Evolutionary conservation across 2,113 vertebrate species (phyloP), one percentile per base, ranked within the genome.

Genomic region (Picathartes gymnocephalus): DNA sequence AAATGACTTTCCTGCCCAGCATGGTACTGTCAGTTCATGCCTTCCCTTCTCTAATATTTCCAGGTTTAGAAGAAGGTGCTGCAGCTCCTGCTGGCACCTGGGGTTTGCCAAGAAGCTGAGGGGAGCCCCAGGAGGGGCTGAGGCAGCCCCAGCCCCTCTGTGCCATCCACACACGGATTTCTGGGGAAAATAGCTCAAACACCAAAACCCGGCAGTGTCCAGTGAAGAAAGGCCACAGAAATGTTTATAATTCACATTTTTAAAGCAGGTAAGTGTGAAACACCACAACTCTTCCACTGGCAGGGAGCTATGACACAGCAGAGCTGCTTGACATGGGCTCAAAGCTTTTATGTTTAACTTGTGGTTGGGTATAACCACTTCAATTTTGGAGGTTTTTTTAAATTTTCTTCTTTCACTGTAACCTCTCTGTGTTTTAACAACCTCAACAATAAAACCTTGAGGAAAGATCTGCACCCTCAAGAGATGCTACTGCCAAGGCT

Each of bases 41-140:
- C 6, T 47, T 12, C 24, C 6, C 40, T 64, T 27, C 50, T 78
- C 11, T 12, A 44, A 14, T 9, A 30, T 15, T 53, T 81, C 10
- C 15, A 60, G 23, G 18, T 74, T 70, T 54, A 70, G 68, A 48
- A 56, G 65, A 28, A 57, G 44, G 39, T 45, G 17, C 23, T 15
- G 5, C 4, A 35, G 81, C 40, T 77, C 44, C 44, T 53, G 11
- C 11, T 5, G 0, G 5, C 42, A 37, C 8, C 12, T 0, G 0
- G 30, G 44, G 24, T 42, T 74, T 40, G 45, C 65, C 3, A 2
- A 23, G 35, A 66, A 74, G 11, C 18, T 1, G 10, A 69, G 12
- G 10, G 18, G 18, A 89, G 50, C 24, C 15, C 48, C 54, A 19
- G 35, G 0, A 5, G 15, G 9, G 10, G 12, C 20, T 39, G 39